These are phyloP conservation scores for Orthosia gothica DNA, from an alignment of 2,888 invertebrate species.

Conservation along the genomic window DNA sequence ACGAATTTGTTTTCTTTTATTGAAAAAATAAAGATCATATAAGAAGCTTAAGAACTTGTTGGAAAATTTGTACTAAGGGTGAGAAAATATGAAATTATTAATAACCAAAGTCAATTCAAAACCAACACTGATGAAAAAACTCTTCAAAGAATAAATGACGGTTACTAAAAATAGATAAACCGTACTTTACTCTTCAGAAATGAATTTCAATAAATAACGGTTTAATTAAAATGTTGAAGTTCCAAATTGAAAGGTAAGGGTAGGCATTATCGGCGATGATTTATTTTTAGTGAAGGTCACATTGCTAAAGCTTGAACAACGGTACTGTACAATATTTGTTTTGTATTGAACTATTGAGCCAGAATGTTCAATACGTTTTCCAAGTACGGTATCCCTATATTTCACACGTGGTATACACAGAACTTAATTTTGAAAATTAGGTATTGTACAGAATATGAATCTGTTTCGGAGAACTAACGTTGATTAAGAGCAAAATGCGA, in stretches of 20 bases:
- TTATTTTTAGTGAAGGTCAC: constrained; percentile 38
- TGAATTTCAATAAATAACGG: constrained; percentile 43
- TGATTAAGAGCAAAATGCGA: background rate
- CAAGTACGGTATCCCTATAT: background rate
- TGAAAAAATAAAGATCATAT: no score
- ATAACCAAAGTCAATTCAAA: constrained; percentile 8
- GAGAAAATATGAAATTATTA: background rate
- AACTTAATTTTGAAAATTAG: constrained; percentile 13
- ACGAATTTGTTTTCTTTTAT: no score
- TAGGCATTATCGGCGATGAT: constrained; percentile 32
- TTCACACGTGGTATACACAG: constrained; percentile 7
- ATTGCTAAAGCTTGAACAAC: background rate
- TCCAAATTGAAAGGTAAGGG: constrained; percentile 38
- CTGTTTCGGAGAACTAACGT: background rate
- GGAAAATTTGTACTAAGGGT: no score
- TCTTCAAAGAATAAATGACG: constrained; percentile 23
- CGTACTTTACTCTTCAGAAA: constrained; percentile 19
- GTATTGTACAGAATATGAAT: background rate
- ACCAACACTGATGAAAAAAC: background rate
- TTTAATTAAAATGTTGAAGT: constrained; percentile 55
- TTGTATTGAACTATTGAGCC: constrained; percentile 20
- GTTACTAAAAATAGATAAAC: constrained; percentile 15
- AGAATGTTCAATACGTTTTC: constrained; percentile 14
- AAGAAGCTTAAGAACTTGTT: no score
- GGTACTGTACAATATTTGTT: constrained; percentile 18